Base-by-base conservation (phyloP, 2,113 vertebrate genomes). In the Proterorhinus semilunaris region DNA sequence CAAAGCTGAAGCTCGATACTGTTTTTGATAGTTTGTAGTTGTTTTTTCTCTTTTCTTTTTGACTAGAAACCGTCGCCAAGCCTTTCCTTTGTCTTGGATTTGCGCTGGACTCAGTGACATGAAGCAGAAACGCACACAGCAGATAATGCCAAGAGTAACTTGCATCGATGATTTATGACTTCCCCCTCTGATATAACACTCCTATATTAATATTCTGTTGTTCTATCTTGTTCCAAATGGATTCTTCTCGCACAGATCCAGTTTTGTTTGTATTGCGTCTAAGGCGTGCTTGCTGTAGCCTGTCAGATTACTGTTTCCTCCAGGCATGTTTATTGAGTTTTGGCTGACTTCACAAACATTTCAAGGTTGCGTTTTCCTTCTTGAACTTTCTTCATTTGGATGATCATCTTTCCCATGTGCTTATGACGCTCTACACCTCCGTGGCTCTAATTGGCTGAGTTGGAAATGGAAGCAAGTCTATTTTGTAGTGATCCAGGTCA, bases 301-400 rank as follows among this genome's bases (percentile, higher is more conserved):
- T 70, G 58, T 62, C 27, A 53, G 44, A 51, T 57, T 65, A 69
- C 65, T 76, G 69, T 65, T 66, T 68, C 71, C 68, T 54, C 15
- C 49, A 58, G 83, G 84, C 69, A 47, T 52, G 65, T 75, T 88
- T 83, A 74, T 80, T 75, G 62, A 73, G 65, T 70, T 68, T 76
- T 80, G 74, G 67, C 63, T 76, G 75, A 75, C 68, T 16, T 21
- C 63, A 17, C 62, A 59, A 55, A 55, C 8, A 4, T 5, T 9
- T 36, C 16, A 45, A 21, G 16, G 73, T 61, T 57, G 48, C 10
- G 54, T 65, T 57, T 36, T 69, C 53, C 53, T 55, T 48, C 46
- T 72, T n/a, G 27, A 53, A 16, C 50, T n/a, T 78, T 69, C 72
- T 72, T 84, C 87, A 77, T 84, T 85, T 57, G 75, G 57, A 76